Evolutionary conservation across 2,888 invertebrate species (phyloP).

Genomic region (Brenthis daphne): DNA sequence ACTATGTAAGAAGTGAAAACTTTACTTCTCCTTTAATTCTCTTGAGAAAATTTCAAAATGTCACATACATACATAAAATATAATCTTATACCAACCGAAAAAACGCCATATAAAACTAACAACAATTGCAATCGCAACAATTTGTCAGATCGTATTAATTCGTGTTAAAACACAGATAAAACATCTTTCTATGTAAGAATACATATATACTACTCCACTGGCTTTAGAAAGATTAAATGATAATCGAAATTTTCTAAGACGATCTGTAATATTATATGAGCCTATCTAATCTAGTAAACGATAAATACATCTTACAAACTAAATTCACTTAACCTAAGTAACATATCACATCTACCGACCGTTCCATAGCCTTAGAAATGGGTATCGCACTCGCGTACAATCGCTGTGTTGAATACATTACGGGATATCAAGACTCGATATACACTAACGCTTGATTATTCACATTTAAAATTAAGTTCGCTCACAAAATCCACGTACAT

Average conservation of each 20-base stretch:
- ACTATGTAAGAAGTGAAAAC: not conserved
- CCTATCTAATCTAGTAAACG: conserved; percentile 74
- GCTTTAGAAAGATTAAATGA: conserved; percentile 57
- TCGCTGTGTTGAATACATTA: conserved; percentile 35
- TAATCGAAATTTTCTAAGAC: conserved; percentile 63
- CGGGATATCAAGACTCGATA: conserved; percentile 34
- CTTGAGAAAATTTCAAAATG: not conserved
- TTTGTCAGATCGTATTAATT: conserved; percentile 31
- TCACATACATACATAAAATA: too few species aligned
- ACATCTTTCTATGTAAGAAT: conserved; percentile 52
- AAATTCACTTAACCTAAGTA: conserved; percentile 68
- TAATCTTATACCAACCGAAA: not conserved
- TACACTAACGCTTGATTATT: conserved; percentile 30
- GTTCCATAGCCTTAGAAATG: conserved; percentile 66
- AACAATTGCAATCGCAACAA: conserved; percentile 2
- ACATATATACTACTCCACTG: conserved; percentile 37
- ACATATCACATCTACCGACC: conserved; percentile 77
- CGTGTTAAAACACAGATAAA: conserved; percentile 54
- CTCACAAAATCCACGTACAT: conserved; percentile 37
- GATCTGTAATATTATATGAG: conserved; percentile 57
- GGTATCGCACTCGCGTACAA: conserved; percentile 47
- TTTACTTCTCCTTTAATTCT: conserved; percentile 3
- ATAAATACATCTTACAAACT: conserved; percentile 77
- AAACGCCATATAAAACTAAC: conserved; percentile 15
- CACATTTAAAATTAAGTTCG: conserved; percentile 34